A percentile compares a stretch with the other conserved stretches of the same genome.
phyloP scores from a whole-genome alignment of 2,113 vertebrate genomes.

The Cranoglanis bouderius region DNA sequence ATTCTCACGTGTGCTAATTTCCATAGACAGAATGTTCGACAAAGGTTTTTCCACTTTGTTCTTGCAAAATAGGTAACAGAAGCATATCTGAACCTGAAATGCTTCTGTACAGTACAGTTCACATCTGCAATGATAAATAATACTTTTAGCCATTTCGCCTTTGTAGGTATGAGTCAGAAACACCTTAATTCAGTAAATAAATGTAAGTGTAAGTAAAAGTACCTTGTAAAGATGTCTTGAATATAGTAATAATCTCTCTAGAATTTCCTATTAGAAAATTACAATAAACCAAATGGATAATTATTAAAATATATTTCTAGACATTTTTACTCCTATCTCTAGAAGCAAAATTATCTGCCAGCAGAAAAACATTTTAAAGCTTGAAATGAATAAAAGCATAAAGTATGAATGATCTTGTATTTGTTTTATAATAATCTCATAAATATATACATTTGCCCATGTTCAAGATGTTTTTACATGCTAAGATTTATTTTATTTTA shows the following conservation, averaged over 20 bases:
- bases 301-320: not conserved
- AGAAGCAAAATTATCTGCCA: no score
- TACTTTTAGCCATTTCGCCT: not conserved
- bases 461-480: no score
- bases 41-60: conserved; percentile 32
- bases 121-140: not conserved
- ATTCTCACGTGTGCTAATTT: conserved; percentile 25
- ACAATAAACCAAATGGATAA: not conserved
- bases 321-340: no score
- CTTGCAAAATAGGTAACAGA: conserved; percentile 22
- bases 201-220: not conserved
- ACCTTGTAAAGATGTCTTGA: not conserved
- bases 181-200: not conserved
- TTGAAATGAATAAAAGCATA: not conserved
- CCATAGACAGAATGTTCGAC: conserved; percentile 17
- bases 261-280: not conserved
- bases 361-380: not conserved
- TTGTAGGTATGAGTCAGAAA: not conserved
- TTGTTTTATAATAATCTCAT: no score
- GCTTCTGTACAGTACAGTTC: not conserved
- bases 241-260: not conserved
- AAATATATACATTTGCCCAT: no score
- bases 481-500: no score
- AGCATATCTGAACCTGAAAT: conserved; percentile 13
- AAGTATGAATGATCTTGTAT: no score